phyloP scores from a whole-genome alignment of 2,888 invertebrate species.

The Hartigia nigra region DNA sequence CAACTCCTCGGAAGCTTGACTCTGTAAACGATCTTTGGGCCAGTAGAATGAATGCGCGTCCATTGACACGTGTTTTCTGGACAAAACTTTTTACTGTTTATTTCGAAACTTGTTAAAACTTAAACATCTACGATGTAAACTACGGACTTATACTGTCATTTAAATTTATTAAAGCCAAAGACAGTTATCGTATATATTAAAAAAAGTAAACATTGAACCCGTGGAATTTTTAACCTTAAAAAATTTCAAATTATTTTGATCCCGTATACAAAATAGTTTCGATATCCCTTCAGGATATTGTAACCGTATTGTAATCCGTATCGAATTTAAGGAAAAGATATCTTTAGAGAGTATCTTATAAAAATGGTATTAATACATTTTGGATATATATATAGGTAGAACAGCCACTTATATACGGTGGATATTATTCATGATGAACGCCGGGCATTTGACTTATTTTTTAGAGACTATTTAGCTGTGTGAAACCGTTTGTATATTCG shows the following conservation, averaged over 20 bases:
- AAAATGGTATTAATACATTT: background rate
- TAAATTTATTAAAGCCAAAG: background rate
- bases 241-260: background rate
- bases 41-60: background rate
- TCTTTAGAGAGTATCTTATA: background rate
- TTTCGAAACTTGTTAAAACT: background rate
- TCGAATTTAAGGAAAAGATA: background rate
- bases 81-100: background rate
- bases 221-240: background rate
- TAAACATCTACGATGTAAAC: background rate
- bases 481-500: background rate
- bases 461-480: background rate
- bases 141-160: background rate
- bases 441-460: background rate
- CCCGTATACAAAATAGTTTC: background rate
- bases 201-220: background rate
- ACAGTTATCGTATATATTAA: background rate
- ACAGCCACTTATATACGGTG: background rate
- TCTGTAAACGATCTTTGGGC: background rate
- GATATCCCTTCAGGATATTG: background rate
- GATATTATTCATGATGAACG: background rate
- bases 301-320: background rate
- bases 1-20: slow-evolving; percentile 28
- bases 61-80: background rate
- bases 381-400: background rate